phyloP scores from a whole-genome alignment of 2,797 vertebrate species.

The Kryptolebias ocellatus region DNA sequence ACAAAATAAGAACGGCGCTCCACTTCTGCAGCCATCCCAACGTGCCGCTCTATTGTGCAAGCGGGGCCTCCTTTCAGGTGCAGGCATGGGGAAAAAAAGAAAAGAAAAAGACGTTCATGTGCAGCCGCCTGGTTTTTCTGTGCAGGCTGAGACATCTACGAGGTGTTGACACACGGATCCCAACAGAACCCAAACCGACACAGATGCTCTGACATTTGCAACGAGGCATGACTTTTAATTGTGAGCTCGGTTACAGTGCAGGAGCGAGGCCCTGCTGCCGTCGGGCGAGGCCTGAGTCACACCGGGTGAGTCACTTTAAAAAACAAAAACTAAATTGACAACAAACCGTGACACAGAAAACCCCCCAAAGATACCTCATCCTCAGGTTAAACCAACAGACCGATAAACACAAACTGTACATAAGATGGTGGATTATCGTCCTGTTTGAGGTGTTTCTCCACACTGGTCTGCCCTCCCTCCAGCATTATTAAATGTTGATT shows the following conservation, averaged over 20 bases:
- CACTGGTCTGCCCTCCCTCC: background rate
- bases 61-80: slow-evolving; percentile 73
- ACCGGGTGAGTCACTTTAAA: slow-evolving; percentile 40
- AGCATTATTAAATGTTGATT: slow-evolving; percentile 2
- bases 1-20: slow-evolving; percentile 67
- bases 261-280: slow-evolving; percentile 43
- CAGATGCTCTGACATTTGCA: slow-evolving; percentile 72
- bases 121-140: slow-evolving; percentile 30
- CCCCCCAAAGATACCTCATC: background rate
- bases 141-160: slow-evolving; percentile 69
- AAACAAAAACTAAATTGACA: slow-evolving; percentile 44
- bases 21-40: slow-evolving; percentile 44
- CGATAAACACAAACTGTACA: background rate
- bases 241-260: slow-evolving; percentile 50
- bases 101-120: slow-evolving; percentile 42
- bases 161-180: slow-evolving; percentile 75
- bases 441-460: background rate
- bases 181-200: slow-evolving; percentile 65
- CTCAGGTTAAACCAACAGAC: background rate
- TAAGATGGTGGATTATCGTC: background rate
- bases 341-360: background rate
- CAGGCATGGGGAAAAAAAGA: slow-evolving; percentile 73
- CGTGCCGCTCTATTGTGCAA: slow-evolving; percentile 71
- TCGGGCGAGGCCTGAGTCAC: slow-evolving; percentile 44
- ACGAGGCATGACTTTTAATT: slow-evolving; percentile 69